Conservation (phyloP, 1,140 invertebrate species). For the Orchestia grillus region DNA sequence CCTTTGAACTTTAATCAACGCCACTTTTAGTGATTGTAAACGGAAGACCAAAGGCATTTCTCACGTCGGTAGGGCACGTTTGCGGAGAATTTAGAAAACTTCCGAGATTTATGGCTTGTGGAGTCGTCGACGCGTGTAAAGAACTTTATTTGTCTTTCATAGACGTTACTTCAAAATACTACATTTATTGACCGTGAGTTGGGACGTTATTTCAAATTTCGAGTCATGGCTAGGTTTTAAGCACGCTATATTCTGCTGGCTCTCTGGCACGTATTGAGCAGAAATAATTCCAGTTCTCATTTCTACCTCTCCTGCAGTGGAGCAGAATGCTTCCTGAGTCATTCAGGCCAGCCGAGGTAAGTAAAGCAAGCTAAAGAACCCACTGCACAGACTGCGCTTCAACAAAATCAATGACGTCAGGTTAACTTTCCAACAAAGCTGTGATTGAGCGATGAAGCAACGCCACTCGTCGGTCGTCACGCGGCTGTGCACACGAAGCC, state of each 20-base stretch:
- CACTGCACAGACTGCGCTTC: background rate
- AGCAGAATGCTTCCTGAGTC: background rate
- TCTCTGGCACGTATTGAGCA: background rate
- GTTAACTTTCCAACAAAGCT: background rate
- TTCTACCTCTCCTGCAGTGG: background rate
- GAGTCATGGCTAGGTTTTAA: background rate
- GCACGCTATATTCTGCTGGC: background rate
- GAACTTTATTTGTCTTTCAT: background rate
- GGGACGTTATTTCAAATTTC: background rate
- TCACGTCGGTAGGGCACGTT: background rate
- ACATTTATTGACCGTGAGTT: background rate
- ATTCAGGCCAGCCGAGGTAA: background rate
- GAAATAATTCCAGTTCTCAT: background rate
- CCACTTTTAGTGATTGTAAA: background rate
- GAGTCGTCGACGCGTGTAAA: background rate
- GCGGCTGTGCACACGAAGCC: background rate
- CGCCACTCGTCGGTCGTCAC: background rate
- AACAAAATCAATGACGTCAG: background rate
- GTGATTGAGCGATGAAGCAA: background rate
- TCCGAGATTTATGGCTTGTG: background rate
- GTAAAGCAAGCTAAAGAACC: background rate
- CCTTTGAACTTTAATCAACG: background rate
- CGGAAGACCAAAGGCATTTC: background rate
- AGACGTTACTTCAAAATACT: background rate
- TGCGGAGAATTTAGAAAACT: background rate